Percentiles rank a stretch among this genome's conserved stretches.
These are phyloP conservation scores for Sebastolobus altivelis DNA, from an alignment of 2,797 vertebrate species.

Conservation along the genomic window DNA sequence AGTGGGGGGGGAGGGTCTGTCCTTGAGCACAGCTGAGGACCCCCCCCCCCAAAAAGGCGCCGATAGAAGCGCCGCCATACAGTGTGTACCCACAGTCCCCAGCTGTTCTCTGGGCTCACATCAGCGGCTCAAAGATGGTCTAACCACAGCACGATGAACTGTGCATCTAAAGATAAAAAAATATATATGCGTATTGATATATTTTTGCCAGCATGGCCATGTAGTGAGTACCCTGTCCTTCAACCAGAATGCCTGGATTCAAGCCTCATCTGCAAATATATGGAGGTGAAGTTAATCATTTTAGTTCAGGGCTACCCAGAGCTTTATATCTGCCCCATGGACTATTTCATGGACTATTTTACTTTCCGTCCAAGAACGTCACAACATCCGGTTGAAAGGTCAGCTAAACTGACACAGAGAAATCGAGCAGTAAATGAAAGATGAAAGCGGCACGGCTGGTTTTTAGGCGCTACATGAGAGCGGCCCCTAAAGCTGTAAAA, in stretches of 20 bases:
- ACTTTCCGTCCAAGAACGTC: too few species aligned
- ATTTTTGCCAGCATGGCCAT: slow-evolving; percentile 1
- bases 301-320: too few species aligned
- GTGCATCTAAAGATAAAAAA: slow-evolving; percentile 27
- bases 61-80: slow-evolving; percentile 23
- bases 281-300: too few species aligned
- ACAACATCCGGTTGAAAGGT: too few species aligned
- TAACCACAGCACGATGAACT: slow-evolving; percentile 7
- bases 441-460: too few species aligned
- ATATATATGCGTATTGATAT: slow-evolving; percentile 11
- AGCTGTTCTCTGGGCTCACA: slow-evolving; percentile 66
- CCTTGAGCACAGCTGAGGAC: slow-evolving; percentile 78
- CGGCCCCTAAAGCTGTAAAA: too few species aligned
- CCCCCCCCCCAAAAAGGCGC: slow-evolving; percentile 47
- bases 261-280: not conserved
- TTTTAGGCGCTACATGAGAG: too few species aligned
- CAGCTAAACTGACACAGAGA: too few species aligned
- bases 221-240: not conserved
- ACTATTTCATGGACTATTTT: too few species aligned
- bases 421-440: too few species aligned
- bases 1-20: slow-evolving; percentile 43
- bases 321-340: too few species aligned
- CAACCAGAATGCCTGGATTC: not conserved
- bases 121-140: slow-evolving; percentile 27
- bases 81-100: slow-evolving; percentile 44